Evolutionary conservation across 2,113 vertebrate species (phyloP).

Genomic region (Acanthochromis polyacanthus): DNA sequence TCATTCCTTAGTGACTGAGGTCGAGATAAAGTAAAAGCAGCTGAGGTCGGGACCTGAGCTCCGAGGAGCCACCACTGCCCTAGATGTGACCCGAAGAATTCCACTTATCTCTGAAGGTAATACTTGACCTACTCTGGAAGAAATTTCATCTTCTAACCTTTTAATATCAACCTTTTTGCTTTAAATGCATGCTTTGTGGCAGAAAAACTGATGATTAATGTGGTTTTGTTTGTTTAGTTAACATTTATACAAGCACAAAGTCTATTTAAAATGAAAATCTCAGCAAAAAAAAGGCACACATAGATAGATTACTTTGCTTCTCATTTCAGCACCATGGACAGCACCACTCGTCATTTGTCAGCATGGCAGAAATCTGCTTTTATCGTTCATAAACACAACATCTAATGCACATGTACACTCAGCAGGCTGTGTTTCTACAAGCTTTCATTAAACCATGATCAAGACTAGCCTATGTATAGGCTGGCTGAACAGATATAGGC

Average conservation of each 20-base stretch:
- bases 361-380: conserved; percentile 13
- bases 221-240: background rate
- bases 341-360: conserved; percentile 18
- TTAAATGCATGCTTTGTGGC: background rate
- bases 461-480: background rate
- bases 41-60: conserved; percentile 66
- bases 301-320: conserved; percentile 6
- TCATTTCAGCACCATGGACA: conserved; percentile 75
- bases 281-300: background rate
- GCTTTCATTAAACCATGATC: background rate
- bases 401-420: background rate
- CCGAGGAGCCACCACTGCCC: conserved; percentile 56
- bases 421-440: conserved; percentile 10
- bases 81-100: conserved; percentile 79
- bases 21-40: conserved; percentile 42
- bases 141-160: background rate
- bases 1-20: conserved; percentile 43
- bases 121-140: background rate
- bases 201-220: too few species aligned
- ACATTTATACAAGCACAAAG: too few species aligned
- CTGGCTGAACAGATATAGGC: background rate
- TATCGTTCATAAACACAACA: conserved; percentile 1
- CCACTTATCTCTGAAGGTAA: conserved; percentile 85
- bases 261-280: too few species aligned
- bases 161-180: background rate